phyloP scores from a whole-genome alignment of 2,888 invertebrate species.

The Hydraecia micacea region DNA sequence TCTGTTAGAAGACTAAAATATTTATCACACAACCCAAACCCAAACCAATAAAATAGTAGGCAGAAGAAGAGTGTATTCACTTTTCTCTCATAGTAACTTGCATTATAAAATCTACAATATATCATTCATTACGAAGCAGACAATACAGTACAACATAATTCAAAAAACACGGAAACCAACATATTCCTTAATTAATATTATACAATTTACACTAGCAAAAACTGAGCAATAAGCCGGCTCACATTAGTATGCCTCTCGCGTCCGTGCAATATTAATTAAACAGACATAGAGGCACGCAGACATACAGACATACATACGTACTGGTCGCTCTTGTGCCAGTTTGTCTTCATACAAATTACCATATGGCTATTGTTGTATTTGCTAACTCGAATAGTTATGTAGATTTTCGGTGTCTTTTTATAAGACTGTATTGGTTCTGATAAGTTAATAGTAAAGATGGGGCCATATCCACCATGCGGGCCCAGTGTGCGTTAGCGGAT shows the following conservation, averaged over 20 bases:
- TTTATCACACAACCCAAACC: background rate
- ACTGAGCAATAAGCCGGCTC: conserved; percentile 23
- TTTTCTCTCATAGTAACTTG: background rate
- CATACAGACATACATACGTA: conserved; percentile 49
- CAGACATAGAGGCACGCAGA: conserved; percentile 62
- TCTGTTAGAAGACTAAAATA: background rate
- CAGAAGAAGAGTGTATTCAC: background rate
- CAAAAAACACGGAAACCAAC: conserved; percentile 27
- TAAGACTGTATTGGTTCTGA: conserved; percentile 9
- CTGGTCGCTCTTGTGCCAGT: conserved; percentile 78
- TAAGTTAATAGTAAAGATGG: conserved; percentile 3
- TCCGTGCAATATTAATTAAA: conserved; percentile 69
- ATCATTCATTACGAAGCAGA: conserved; percentile 12
- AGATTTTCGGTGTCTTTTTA: conserved; percentile 29
- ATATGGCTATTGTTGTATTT: conserved; percentile 60
- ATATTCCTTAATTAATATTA: conserved; percentile 49
- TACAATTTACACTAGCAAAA: conserved; percentile 40
- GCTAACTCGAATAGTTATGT: conserved; percentile 28
- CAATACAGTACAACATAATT: conserved; percentile 9
- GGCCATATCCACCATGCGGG: background rate
- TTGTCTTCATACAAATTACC: conserved; percentile 65
- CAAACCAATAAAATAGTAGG: background rate
- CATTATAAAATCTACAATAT: no score
- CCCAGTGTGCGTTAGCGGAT: background rate
- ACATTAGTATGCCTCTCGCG: conserved; percentile 65